These are phyloP conservation scores for Hydrophis major DNA, from an alignment of 2,797 vertebrate genomes.

Conservation along the genomic window DNA sequence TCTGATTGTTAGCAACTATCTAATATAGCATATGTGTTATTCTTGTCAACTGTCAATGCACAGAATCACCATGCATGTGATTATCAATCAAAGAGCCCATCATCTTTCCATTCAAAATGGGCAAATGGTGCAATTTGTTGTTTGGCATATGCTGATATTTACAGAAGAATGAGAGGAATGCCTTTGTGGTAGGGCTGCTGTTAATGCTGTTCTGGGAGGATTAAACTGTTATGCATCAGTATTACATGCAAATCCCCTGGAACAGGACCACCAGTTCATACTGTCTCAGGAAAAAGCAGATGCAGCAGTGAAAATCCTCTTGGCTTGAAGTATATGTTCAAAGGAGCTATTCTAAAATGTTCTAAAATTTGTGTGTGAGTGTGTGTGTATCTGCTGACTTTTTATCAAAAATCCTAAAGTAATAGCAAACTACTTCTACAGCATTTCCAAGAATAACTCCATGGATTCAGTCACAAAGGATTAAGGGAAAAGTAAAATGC, in stretches of 20 bases:
- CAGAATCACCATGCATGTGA: not conserved
- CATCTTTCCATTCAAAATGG: constrained; percentile 29
- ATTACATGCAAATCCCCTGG: constrained; percentile 43
- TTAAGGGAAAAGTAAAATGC: not conserved
- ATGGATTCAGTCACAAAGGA: not conserved
- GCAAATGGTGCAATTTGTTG: constrained; percentile 29
- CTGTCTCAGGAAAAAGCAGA: constrained; percentile 10
- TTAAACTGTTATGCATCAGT: constrained; percentile 42
- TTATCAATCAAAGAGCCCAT: not conserved
- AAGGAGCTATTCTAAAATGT: not conserved
- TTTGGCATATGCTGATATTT: constrained; percentile 1
- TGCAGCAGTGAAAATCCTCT: not conserved
- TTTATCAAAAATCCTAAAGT: not conserved
- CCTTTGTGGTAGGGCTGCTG: constrained; percentile 42
- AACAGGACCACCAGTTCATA: constrained; percentile 31
- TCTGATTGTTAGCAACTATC: not conserved
- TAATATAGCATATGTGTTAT: not conserved
- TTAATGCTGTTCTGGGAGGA: constrained; percentile 32
- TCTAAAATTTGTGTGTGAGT: not conserved
- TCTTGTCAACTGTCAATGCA: not conserved
- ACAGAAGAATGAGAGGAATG: constrained; percentile 48
- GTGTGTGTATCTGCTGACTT: not conserved
- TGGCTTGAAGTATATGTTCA: not conserved
- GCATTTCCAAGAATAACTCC: not conserved
- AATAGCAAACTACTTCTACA: not conserved